Evolutionary conservation across 1,140 invertebrate species (phyloP), one percentile per base, ranked within the genome.

Genomic region (Macrosteles quadrilineatus): DNA sequence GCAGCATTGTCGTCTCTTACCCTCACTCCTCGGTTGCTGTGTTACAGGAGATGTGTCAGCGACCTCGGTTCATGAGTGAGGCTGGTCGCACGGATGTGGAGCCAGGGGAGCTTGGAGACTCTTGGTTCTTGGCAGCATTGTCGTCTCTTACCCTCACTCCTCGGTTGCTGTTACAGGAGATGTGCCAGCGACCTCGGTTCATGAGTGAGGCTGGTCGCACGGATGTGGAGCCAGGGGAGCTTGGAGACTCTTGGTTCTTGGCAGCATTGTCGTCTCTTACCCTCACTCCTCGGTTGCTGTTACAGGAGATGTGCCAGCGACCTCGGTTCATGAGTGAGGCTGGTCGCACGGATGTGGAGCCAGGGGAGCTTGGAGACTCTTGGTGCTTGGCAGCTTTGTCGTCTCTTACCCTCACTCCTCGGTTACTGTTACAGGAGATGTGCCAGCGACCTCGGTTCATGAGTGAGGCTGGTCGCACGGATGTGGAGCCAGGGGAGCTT

Each of bases 241-340:
- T 89, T 30, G 89, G 88, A 1, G 88, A 91, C 73, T 85, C 86
- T 68, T 90, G 87, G 85, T 81, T 91, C 2, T 77, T 90, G 36
- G 86, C 88, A 0, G 88, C 89, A 0, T 82, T 90, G 1, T 87
- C 88, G 0, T 88, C 87, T 12, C 79, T 91, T 23, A 86, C 87
- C 0, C 82, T 90, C 27, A 89, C 88, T 1, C 87, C 88, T 0
- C 81, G 85, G 62, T 85, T 91, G 71, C 80, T 91, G 62, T 77
- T 83, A 1, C 78, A 92, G 90, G 90, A 93, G 81, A 87, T 93
- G 75, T 87, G 87, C 76, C 84, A 87, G 72, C 82, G 89, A 73
- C 90, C 91, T 0, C 81, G 86, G 73, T 90, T 92, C 76, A 47
- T 67, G 64, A 50, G 64, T 21, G 71, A 53, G 27, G 47, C 72